phyloP scores from a whole-genome alignment of 2,888 invertebrate species.

The Adineta ricciae region DNA sequence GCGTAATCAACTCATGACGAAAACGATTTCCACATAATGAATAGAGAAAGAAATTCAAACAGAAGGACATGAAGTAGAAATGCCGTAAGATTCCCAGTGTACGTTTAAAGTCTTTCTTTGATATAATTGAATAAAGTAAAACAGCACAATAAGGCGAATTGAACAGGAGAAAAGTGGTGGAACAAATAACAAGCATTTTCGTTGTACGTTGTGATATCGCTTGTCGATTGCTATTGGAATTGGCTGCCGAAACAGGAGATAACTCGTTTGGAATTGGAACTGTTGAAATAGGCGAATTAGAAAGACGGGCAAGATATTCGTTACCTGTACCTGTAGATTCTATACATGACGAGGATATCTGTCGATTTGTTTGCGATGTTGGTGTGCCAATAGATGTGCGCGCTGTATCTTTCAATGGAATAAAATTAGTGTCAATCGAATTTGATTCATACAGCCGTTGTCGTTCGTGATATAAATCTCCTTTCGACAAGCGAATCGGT shows the following conservation, averaged over 20 bases:
- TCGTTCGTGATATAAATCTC: not conserved
- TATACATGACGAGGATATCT: not conserved
- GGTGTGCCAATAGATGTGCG: not conserved
- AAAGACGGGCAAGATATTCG: not conserved
- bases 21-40: constrained; percentile 20
- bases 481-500: no score
- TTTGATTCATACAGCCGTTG: not conserved
- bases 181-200: constrained; percentile 14
- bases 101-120: not conserved
- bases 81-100: not conserved
- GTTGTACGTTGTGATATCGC: not conserved
- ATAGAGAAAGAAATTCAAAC: constrained; percentile 16
- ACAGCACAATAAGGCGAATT: constrained; percentile 14
- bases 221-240: not conserved
- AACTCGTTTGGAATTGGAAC: not conserved
- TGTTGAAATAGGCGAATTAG: not conserved
- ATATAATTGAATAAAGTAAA: constrained; percentile 9
- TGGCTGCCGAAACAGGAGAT: not conserved
- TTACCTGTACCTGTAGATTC: not conserved
- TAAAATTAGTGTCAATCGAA: not conserved
- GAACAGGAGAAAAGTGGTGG: constrained; percentile 2
- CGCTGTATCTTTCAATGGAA: not conserved
- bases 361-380: not conserved
- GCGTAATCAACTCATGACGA: not conserved
- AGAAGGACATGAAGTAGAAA: constrained; percentile 6